Conservation (phyloP, 2,113 vertebrate species). For the Ellobius talpinus region DNA sequence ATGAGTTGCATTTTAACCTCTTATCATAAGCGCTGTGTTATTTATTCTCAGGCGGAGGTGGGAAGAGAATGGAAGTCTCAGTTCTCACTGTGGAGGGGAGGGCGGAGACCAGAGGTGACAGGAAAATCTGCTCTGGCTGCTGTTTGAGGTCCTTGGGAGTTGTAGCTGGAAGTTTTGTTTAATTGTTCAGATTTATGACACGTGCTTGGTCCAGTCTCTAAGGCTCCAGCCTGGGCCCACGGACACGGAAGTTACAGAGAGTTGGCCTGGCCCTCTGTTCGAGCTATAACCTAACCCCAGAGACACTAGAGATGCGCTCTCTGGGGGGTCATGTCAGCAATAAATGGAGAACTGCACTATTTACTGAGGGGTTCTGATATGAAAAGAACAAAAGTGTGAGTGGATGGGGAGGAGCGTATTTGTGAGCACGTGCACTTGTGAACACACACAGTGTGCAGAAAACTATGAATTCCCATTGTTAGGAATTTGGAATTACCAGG, state of each 20-base stretch:
- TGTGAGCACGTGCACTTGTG: fast-evolving
- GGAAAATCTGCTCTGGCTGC: not conserved
- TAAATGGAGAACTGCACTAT: not conserved
- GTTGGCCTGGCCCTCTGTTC: not conserved
- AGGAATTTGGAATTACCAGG: not conserved
- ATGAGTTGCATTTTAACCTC: constrained; percentile 74
- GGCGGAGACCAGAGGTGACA: not conserved
- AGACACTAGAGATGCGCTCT: not conserved
- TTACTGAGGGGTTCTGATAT: not conserved
- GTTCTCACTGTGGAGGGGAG: constrained; percentile 5
- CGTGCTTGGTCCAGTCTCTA: not conserved
- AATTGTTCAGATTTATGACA: constrained; percentile 5
- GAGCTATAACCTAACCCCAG: not conserved
- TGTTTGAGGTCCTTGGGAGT: not conserved
- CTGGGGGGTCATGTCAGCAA: not conserved
- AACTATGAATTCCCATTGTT: not conserved
- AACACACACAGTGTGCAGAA: not conserved
- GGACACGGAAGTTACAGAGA: not conserved
- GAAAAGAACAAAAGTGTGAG: not conserved
- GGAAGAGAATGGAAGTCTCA: constrained; percentile 39
- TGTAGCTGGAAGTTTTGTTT: not conserved
- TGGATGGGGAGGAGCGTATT: not conserved
- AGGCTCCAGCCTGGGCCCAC: not conserved
- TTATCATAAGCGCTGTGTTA: constrained; percentile 64
- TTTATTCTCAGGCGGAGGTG: constrained; percentile 59